Percentiles rank a stretch among this genome's conserved stretches.
Conservation (phyloP, 2,113 vertebrate genomes). For the Terrapene triunguis region DNA sequence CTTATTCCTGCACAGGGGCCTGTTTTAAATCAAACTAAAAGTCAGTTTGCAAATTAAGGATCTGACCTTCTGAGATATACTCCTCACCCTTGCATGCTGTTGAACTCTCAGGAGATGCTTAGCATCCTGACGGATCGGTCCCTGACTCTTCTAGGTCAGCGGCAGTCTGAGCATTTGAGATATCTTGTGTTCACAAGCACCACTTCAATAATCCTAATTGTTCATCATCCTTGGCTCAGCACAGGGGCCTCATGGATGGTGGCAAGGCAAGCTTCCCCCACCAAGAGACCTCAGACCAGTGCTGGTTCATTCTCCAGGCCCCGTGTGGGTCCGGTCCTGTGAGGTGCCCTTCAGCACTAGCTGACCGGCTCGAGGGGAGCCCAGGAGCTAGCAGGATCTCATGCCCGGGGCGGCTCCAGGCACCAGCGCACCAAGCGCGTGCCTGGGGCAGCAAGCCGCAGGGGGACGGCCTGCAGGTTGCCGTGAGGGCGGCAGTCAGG, state of each 20-base stretch:
- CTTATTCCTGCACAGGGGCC: rapidly evolving
- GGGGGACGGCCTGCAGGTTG: no score
- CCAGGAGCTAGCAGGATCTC: background rate
- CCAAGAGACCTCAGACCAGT: background rate
- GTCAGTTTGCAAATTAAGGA: background rate
- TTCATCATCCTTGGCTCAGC: background rate
- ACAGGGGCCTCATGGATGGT: background rate
- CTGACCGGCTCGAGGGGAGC: background rate
- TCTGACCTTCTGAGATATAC: background rate
- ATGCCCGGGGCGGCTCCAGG: background rate
- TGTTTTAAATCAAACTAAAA: background rate
- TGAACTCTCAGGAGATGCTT: background rate
- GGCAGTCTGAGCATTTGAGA: background rate
- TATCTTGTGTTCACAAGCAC: background rate
- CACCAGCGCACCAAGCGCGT: no score
- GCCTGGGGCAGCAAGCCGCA: no score
- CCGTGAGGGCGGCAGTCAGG: no score
- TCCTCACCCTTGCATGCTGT: background rate
- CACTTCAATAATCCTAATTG: background rate
- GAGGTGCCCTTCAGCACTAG: background rate
- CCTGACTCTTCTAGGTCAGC: background rate
- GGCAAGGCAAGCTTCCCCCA: background rate
- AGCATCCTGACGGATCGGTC: background rate
- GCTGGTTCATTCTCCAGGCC: background rate
- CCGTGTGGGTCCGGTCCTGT: background rate